phyloP scores from a whole-genome alignment of 2,797 vertebrate genomes.

The Ictinia mississippiensis region DNA sequence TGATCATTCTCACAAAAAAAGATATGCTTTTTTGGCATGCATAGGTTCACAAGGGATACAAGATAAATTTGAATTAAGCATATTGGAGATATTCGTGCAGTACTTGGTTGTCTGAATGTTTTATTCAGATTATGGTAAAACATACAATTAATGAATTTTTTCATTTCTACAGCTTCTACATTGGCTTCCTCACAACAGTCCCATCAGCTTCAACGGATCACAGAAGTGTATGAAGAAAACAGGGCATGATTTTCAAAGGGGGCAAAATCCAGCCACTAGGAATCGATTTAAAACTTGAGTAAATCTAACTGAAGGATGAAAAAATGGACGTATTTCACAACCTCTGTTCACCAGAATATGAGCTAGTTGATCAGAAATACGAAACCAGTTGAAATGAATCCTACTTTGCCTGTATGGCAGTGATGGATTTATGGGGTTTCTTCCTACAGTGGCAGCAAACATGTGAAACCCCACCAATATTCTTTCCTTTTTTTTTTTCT shows the following conservation, averaged over 20 bases:
- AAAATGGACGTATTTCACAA: not conserved
- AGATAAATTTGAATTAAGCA: not conserved
- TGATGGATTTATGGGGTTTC: not conserved
- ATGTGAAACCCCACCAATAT: not conserved
- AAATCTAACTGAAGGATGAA: not conserved
- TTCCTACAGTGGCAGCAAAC: not conserved
- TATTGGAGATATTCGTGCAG: not conserved
- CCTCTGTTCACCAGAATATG: not conserved
- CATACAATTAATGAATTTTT: not conserved
- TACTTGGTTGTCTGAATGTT: not conserved
- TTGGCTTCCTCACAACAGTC: not conserved
- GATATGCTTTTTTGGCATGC: not conserved
- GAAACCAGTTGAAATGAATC: not conserved
- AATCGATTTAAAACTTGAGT: not conserved
- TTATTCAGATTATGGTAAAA: not conserved
- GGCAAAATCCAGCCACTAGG: not conserved
- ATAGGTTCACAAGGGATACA: not conserved
- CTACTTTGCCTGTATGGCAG: not conserved
- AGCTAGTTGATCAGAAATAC: not conserved
- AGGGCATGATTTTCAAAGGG: not conserved
- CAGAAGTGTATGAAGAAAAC: not conserved
- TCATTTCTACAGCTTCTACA: not conserved
- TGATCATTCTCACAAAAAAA: not conserved
- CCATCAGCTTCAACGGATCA: not conserved
- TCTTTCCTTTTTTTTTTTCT: not conserved